Base-by-base conservation (phyloP, 2,888 invertebrate species). In the Drosophila ezoana region DNA sequence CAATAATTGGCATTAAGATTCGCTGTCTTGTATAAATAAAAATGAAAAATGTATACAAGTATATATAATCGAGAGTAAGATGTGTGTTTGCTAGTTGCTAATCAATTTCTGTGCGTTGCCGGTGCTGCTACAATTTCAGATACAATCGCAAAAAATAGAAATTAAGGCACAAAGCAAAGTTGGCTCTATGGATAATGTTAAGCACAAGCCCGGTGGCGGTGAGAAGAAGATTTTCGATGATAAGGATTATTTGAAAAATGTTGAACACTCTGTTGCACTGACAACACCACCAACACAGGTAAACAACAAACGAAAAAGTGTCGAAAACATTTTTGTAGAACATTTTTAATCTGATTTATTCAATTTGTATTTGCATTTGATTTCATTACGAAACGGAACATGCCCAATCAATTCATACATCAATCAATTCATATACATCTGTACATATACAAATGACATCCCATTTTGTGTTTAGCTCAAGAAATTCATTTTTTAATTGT, bases 141-240 rank as follows among this genome's bases (percentile, higher is more conserved):
- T 98, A 90, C 96, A 97, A 94, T 95, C 95, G 89, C 96, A 96
- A 93, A 98, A 98, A 93, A 93, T 98, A 93, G 97, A 98, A 89
- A 95, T 98, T 93, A 98, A 97, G 93, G 98, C 96, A 78, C 95
- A 96, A 93, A 97, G 98, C 93, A 97, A 98, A 93, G 94, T 98
- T 84, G 98, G 98, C 85, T 98, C 98, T 61, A 91, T 97, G 94
- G 97, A 97, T 93, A 98, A 98, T 93, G 95, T 98, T 84, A 92
- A 92, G 92, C 96, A 98, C 94, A 96, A 95, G 93, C 97, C 98
- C 63, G 97, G 97, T 85, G 98, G 98, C 72, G 98, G 98, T 49
- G 97, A 97, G 82, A 96, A 97, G 93, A 98, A 97, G 94, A 98
- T 98, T 90, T 97, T 97, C 92, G 97, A 97, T 92, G 97, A 97